Percentiles rank a stretch among this genome's conserved stretches.
These are phyloP conservation scores for Pyrrhosoma nymphula DNA, from an alignment of 2,888 invertebrate species.

Conservation along the genomic window DNA sequence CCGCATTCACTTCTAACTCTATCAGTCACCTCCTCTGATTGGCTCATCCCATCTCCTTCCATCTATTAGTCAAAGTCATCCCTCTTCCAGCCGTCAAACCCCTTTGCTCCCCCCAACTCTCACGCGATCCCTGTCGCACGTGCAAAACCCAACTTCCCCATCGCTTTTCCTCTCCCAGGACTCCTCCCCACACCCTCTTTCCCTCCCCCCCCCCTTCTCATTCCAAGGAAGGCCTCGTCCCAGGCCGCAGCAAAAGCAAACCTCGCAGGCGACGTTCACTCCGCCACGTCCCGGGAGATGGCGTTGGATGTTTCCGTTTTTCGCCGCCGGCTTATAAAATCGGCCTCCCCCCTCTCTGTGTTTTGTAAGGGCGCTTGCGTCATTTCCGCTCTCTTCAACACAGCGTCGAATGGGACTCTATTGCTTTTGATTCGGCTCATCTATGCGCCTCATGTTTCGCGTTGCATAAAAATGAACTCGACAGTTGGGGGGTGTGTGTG, in stretches of 20 bases:
- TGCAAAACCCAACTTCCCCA: neutral
- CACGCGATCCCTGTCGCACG: neutral
- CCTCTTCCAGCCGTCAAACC: neutral
- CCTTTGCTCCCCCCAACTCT: neutral
- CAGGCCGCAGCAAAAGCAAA: neutral
- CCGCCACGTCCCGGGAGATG: neutral
- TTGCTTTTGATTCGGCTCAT: too few species aligned
- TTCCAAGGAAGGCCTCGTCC: neutral
- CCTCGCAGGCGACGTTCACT: neutral
- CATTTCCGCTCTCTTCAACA: too few species aligned
- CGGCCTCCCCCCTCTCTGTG: too few species aligned
- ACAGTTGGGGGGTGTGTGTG: too few species aligned
- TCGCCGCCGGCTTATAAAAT: neutral
- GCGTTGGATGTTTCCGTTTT: neutral
- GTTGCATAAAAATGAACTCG: too few species aligned
- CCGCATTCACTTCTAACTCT: slow-evolving; percentile 57
- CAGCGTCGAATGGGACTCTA: too few species aligned
- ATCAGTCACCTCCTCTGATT: slow-evolving; percentile 61
- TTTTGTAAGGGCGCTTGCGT: too few species aligned
- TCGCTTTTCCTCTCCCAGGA: neutral
- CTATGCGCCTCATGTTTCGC: too few species aligned
- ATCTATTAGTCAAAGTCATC: slow-evolving; percentile 63
- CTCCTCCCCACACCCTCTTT: neutral
- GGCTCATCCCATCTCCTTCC: slow-evolving; percentile 49
- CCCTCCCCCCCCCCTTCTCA: neutral